These are phyloP conservation scores for Himalopsyche anomala DNA, from an alignment of 2,888 invertebrate genomes.

Conservation along the genomic window DNA sequence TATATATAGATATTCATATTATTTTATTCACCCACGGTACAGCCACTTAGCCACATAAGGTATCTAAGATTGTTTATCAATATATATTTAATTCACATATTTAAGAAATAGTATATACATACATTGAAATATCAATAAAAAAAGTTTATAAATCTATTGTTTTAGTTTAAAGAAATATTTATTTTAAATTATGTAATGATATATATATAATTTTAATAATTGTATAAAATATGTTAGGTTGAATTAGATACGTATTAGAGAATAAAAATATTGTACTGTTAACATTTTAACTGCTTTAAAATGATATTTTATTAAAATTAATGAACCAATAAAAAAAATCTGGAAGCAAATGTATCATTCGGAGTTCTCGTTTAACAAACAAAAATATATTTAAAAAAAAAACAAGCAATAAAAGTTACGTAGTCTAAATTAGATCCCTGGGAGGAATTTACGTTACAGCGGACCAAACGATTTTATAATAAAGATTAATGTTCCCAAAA, in stretches of 20 bases:
- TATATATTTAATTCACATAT: too few species aligned
- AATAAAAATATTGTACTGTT: not conserved
- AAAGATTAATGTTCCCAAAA: slow-evolving; percentile 43
- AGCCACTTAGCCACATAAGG: too few species aligned
- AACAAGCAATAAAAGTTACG: slow-evolving; percentile 44
- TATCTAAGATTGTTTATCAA: too few species aligned
- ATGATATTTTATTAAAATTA: not conserved
- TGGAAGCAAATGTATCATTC: slow-evolving; percentile 2
- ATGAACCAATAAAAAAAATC: slow-evolving; percentile 1
- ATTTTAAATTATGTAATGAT: too few species aligned
- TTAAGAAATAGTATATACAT: too few species aligned
- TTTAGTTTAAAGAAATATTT: too few species aligned
- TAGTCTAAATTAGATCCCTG: slow-evolving; percentile 35
- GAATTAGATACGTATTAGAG: not conserved
- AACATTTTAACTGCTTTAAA: not conserved
- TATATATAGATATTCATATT: too few species aligned
- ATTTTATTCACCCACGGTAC: too few species aligned
- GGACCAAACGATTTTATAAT: slow-evolving; percentile 50
- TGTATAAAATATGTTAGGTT: too few species aligned
- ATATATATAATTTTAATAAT: too few species aligned
- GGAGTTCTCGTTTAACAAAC: not conserved
- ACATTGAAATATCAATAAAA: too few species aligned
- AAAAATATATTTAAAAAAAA: slow-evolving; percentile 41
- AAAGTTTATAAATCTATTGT: too few species aligned
- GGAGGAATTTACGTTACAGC: slow-evolving; percentile 28